Conservation (phyloP, 2,888 invertebrate species). For the Drosophila flavopinicola region DNA sequence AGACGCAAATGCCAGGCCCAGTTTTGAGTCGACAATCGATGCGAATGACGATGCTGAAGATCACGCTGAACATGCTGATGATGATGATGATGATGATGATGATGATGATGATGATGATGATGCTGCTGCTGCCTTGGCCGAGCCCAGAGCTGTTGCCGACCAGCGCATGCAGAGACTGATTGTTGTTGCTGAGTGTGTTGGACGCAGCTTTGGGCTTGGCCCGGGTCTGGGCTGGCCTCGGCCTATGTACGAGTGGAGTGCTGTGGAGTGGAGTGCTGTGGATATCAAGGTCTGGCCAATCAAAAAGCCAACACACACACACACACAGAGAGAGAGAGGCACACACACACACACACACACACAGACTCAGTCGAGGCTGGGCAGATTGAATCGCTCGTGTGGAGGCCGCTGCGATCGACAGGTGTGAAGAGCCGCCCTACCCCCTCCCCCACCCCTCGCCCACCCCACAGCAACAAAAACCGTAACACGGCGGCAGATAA, state of each 20-base stretch:
- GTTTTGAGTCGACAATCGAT: slow-evolving; percentile 22
- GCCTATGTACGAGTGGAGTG: slow-evolving; percentile 49
- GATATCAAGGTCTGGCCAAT: slow-evolving; percentile 77
- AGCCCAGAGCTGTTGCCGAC: slow-evolving; percentile 11
- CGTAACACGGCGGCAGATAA: slow-evolving; percentile 71
- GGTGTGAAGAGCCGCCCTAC: slow-evolving; percentile 69
- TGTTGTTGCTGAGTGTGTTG: slow-evolving; percentile 22
- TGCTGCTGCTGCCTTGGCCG: slow-evolving; percentile 39
- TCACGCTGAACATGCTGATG: slow-evolving; percentile 30
- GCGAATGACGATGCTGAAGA: slow-evolving; percentile 18
- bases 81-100: slow-evolving; percentile 27
- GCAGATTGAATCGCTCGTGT: slow-evolving; percentile 28
- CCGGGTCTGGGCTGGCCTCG: slow-evolving; percentile 42
- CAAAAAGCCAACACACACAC: slow-evolving; percentile 65
- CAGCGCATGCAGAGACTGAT: slow-evolving; percentile 3
- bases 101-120: slow-evolving; percentile 10
- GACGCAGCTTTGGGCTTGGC: slow-evolving; percentile 61
- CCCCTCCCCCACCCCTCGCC: slow-evolving; percentile 31
- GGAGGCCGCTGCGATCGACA: slow-evolving; percentile 47
- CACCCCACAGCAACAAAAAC: slow-evolving; percentile 60
- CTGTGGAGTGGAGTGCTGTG: too few relatives aligned
- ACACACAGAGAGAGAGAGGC: slow-evolving; percentile 26
- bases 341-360: slow-evolving; percentile 14
- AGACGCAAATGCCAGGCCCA: slow-evolving; percentile 43
- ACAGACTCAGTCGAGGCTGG: slow-evolving; percentile 30